phyloP scores from a whole-genome alignment of 64 coral and sea anemone species.

The Pachyseris speciosa region DNA sequence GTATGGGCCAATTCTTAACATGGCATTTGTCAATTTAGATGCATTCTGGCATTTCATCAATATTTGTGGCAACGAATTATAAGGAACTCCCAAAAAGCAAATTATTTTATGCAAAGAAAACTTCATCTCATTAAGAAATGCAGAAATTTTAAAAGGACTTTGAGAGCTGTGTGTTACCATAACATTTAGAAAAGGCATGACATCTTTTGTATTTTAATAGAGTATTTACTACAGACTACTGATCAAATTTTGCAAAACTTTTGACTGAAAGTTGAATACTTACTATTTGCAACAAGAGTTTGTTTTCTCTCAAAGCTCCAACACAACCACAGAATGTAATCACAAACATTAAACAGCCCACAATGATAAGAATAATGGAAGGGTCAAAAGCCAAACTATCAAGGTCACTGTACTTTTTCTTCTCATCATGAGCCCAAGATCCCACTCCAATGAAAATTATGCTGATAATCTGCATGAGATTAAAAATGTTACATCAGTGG shows the following conservation, averaged over 20 bases:
- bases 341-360: slow-evolving; percentile 72
- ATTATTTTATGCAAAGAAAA: no score
- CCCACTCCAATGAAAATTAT: slow-evolving; percentile 85
- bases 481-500: no score
- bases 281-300: slow-evolving; percentile 80
- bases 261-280: slow-evolving; percentile 10
- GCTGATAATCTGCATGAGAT: slow-evolving; percentile 62
- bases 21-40: no score
- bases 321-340: slow-evolving; percentile 92
- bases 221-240: background rate
- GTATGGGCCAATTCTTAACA: no score
- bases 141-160: no score
- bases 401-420: slow-evolving; percentile 71
- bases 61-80: no score
- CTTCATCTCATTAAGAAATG: no score
- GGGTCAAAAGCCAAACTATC: slow-evolving; percentile 78
- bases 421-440: slow-evolving; percentile 89
- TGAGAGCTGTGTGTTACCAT: no score
- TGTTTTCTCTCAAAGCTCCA: slow-evolving; percentile 90
- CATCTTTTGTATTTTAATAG: background rate
- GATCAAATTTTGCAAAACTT: no score
- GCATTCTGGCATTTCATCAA: no score
- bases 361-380: slow-evolving; percentile 66
- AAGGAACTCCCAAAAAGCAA: no score
- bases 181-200: no score